Conservation (phyloP, 2,113 vertebrate species). For the Lasiurus cinereus region DNA sequence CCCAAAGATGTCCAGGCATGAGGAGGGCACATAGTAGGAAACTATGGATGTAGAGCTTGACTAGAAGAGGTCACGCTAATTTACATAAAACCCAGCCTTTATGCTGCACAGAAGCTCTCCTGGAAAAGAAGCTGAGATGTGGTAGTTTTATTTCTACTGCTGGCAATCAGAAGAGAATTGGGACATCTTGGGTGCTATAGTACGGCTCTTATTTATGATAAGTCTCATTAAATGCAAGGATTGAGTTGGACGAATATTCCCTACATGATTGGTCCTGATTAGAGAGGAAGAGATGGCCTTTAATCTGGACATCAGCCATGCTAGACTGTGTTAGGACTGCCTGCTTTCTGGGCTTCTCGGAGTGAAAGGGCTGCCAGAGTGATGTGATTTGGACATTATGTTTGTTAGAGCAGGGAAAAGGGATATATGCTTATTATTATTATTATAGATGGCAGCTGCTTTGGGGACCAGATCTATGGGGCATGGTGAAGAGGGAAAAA, state of each 20-base stretch:
- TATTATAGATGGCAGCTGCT: slow-evolving; percentile 21
- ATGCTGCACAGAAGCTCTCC: not conserved
- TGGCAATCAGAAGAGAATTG: not conserved
- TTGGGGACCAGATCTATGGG: not conserved
- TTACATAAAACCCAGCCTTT: not conserved
- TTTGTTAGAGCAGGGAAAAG: slow-evolving; percentile 17
- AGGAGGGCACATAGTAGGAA: not conserved
- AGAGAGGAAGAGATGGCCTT: not conserved
- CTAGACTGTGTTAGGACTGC: not conserved
- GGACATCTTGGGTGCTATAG: not conserved
- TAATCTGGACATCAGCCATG: not conserved
- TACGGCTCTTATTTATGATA: not conserved
- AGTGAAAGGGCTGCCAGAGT: not conserved
- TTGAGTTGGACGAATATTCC: slow-evolving; percentile 17
- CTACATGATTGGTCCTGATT: not conserved
- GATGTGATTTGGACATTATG: not conserved
- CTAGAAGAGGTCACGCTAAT: not conserved
- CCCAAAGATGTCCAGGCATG: not conserved
- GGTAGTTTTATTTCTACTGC: slow-evolving; percentile 28
- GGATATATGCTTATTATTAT: not conserved
- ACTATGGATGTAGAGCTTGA: not conserved
- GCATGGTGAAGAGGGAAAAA: not conserved
- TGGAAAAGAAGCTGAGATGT: not conserved
- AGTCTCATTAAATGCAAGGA: not conserved
- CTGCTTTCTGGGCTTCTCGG: slow-evolving; percentile 37